Evolutionary conservation across 2,113 vertebrate genomes (phyloP).

Genomic region (Cardinalis cardinalis): DNA sequence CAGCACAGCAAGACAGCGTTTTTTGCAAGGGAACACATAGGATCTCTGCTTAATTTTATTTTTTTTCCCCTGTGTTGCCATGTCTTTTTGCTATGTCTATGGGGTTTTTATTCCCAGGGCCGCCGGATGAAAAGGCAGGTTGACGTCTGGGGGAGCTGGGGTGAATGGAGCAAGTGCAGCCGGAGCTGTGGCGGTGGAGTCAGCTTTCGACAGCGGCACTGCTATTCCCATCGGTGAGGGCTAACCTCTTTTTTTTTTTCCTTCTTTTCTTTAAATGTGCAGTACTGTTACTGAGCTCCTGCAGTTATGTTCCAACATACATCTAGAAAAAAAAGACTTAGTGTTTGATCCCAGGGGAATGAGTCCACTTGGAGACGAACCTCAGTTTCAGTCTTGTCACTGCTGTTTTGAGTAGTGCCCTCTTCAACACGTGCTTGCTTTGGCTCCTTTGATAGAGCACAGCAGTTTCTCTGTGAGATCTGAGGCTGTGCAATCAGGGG

Average conservation of each 20-base stretch:
- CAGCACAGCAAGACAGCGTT: not conserved
- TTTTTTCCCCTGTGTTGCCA: not conserved
- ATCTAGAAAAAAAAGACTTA: not conserved
- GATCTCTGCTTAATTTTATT: not conserved
- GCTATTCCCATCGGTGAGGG: constrained; percentile 83
- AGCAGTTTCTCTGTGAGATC: not conserved
- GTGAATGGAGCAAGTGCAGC: constrained; percentile 86
- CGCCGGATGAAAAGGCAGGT: constrained; percentile 37
- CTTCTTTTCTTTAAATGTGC: not conserved
- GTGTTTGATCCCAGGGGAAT: not conserved
- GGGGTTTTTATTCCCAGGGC: constrained; percentile 31
- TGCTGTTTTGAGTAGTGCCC: not conserved
- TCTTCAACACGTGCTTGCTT: not conserved
- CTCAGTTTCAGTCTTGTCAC: not conserved
- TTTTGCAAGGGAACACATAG: not conserved
- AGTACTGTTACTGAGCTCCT: not conserved
- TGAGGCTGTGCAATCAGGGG: not conserved
- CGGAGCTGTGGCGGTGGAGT: constrained; percentile 89
- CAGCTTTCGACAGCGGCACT: constrained; percentile 78
- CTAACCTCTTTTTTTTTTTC: not conserved
- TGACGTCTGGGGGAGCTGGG: constrained; percentile 87
- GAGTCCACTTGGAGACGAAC: not conserved
- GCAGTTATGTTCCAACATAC: not conserved
- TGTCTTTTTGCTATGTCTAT: not conserved
- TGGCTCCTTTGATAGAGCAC: not conserved